Percentiles rank a stretch among this genome's conserved stretches.
Conservation (phyloP, 35 echinoderm and acorn worm species). For the Heliocidaris tuberculata region DNA sequence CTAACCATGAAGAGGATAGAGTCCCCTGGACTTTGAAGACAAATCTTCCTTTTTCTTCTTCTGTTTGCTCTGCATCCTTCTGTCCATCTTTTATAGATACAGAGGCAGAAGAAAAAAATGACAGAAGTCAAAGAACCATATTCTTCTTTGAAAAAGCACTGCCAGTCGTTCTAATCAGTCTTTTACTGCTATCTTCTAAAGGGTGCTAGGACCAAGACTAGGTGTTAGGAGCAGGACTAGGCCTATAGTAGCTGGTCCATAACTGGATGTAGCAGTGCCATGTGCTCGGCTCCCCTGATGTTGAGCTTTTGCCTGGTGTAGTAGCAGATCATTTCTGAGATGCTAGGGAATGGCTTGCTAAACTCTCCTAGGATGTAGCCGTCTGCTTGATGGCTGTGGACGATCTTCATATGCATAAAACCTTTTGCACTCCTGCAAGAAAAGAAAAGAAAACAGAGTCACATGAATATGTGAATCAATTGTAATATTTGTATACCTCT, state of each 20-base stretch:
- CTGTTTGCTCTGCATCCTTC: neutral
- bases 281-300: conserved; percentile 94
- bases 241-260: conserved; percentile 80
- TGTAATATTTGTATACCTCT: neutral
- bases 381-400: conserved; percentile 62
- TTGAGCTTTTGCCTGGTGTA: conserved; percentile 96
- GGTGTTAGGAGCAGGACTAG: neutral
- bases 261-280: conserved; percentile 90
- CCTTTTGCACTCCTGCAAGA: conserved; percentile 91
- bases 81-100: neutral
- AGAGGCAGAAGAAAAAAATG: neutral
- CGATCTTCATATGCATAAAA: conserved; percentile 99
- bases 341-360: conserved; percentile 92
- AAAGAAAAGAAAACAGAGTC: neutral
- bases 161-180: conserved; percentile 8
- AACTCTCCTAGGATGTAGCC: conserved; percentile 97
- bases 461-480: neutral
- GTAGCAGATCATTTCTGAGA: conserved; percentile 89
- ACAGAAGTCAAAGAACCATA: neutral
- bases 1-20: neutral
- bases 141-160: neutral
- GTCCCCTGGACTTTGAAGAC: neutral
- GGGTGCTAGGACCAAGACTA: neutral
- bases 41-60: neutral
- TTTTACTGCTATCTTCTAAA: neutral